A percentile compares a stretch with the other conserved stretches of the same genome.
Conservation (phyloP, 2,113 vertebrate genomes). For the Malurus alboscapulatus region DNA sequence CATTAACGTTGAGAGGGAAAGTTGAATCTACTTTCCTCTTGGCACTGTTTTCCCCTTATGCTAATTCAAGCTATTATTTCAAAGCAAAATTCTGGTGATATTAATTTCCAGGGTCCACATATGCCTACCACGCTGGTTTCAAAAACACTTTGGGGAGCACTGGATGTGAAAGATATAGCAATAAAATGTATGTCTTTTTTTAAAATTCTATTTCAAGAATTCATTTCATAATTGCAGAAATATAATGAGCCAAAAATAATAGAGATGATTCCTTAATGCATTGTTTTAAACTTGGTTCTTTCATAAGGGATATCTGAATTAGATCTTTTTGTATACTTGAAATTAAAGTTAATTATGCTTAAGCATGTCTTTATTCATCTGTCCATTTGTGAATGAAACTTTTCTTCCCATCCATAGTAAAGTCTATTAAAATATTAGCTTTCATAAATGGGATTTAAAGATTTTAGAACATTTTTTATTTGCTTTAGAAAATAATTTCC, state of each 20-base stretch:
- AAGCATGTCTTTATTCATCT: constrained; percentile 48
- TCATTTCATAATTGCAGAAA: constrained; percentile 13
- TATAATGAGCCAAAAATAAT: not conserved
- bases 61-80: not conserved
- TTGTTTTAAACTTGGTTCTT: not conserved
- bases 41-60: not conserved
- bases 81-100: not conserved
- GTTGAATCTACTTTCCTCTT: not conserved
- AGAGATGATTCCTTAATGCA: not conserved
- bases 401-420: not conserved
- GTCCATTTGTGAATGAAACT: constrained; percentile 47
- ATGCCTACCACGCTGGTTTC: constrained; percentile 16
- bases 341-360: constrained; percentile 48
- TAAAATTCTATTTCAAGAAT: constrained; percentile 50
- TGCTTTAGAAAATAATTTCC: not conserved
- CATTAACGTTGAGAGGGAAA: not conserved
- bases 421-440: constrained; percentile 24
- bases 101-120: constrained; percentile 15
- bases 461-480: not conserved
- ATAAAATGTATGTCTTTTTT: constrained; percentile 58
- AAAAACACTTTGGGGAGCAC: constrained; percentile 44
- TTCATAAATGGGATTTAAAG: constrained; percentile 15
- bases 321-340: not conserved
- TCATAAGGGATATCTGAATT: not conserved
- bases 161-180: constrained; percentile 42